Percentiles rank a stretch among this genome's conserved stretches.
Evolutionary conservation across 1,140 invertebrate genomes (phyloP).

Genomic region (Marisa cornuarietis): DNA sequence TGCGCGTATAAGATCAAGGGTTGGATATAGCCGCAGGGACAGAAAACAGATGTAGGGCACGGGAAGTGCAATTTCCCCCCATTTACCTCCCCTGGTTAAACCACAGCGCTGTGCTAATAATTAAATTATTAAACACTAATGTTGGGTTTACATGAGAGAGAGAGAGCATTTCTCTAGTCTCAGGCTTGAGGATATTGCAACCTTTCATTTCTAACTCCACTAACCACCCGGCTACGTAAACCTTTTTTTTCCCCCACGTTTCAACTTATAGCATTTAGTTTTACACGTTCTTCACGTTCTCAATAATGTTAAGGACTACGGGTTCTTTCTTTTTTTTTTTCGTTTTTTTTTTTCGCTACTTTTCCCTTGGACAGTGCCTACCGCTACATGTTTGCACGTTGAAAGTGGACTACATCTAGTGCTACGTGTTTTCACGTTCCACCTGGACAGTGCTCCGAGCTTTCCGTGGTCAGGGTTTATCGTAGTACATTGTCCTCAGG

Average conservation of each 20-base stretch:
- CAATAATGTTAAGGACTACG: too few species aligned
- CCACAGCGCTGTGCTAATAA: neutral
- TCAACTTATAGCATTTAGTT: too few species aligned
- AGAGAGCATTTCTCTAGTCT: neutral
- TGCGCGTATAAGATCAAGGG: neutral
- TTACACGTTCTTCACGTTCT: too few species aligned
- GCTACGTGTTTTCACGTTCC: too few species aligned
- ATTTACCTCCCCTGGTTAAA: neutral
- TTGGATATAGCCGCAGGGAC: neutral
- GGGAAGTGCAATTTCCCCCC: neutral
- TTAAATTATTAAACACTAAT: neutral
- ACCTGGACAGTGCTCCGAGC: too few species aligned
- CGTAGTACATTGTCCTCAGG: constrained; percentile 18
- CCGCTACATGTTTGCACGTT: neutral
- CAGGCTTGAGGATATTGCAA: too few species aligned
- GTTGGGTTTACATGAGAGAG: neutral
- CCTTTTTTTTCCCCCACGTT: too few species aligned
- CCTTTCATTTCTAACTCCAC: too few species aligned
- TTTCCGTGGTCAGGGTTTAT: neutral
- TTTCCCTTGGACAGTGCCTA: neutral
- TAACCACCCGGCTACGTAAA: too few species aligned
- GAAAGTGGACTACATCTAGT: too few species aligned
- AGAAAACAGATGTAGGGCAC: neutral
- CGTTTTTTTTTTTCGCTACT: neutral
- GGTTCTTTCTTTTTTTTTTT: neutral